phyloP scores from a whole-genome alignment of 2,797 vertebrate species.

The Kryptopterus vitreolus region DNA sequence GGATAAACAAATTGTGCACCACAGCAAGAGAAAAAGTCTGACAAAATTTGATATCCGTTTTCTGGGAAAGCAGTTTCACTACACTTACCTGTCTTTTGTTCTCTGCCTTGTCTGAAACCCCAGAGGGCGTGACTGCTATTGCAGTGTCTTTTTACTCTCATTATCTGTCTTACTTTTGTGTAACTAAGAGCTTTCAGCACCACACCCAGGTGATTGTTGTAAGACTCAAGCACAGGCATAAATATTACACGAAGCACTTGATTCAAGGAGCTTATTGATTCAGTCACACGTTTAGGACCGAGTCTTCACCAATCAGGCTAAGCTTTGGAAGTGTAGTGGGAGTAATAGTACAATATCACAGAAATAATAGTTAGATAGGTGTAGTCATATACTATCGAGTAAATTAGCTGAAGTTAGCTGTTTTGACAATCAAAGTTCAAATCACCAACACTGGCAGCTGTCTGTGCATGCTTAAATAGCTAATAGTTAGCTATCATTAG shows the following conservation, averaged over 20 bases:
- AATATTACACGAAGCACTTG: slow-evolving; percentile 39
- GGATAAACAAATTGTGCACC: slow-evolving; percentile 7
- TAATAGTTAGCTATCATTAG: not conserved
- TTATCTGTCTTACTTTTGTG: slow-evolving; percentile 46
- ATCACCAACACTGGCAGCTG: not conserved
- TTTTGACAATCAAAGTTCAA: not conserved
- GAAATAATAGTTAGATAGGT: not conserved
- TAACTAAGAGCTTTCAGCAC: slow-evolving; percentile 42
- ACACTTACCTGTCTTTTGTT: slow-evolving; percentile 39
- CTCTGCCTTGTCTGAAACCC: slow-evolving; percentile 18
- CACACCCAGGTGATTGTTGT: slow-evolving; percentile 40
- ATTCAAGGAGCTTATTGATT: slow-evolving; percentile 39
- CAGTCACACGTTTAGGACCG: not conserved
- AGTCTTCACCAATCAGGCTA: not conserved
- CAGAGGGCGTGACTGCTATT: slow-evolving; percentile 37
- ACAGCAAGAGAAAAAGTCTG: not conserved
- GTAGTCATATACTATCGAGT: not conserved
- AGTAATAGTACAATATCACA: too few species aligned
- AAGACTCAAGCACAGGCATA: slow-evolving; percentile 27
- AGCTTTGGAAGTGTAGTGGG: not conserved
- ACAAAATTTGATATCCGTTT: slow-evolving; percentile 4
- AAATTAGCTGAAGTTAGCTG: slow-evolving; percentile 3
- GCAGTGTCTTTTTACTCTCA: slow-evolving; percentile 42
- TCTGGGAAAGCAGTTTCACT: slow-evolving; percentile 30
- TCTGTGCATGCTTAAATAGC: not conserved